Conservation (phyloP, 2,113 vertebrate species). For the Pseudolaguvia tuberculata region DNA sequence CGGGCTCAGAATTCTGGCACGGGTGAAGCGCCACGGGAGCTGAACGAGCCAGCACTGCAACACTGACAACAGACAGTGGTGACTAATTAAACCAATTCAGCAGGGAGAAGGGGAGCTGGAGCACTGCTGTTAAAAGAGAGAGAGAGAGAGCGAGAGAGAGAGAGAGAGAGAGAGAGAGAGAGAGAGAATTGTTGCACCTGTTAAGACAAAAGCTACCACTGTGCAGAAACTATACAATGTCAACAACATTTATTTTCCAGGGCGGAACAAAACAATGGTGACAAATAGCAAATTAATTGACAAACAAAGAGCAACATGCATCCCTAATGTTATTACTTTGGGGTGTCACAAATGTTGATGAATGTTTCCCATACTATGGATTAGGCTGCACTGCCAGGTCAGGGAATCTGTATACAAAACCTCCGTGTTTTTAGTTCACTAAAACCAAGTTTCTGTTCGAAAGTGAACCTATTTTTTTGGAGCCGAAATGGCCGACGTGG, state of each 20-base stretch:
- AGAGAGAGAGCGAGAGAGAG: background rate
- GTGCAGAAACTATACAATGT: constrained; percentile 55
- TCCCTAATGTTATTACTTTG: constrained; percentile 48
- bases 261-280: constrained; percentile 46
- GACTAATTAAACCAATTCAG: constrained; percentile 43
- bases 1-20: constrained; percentile 25
- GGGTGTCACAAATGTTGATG: constrained; percentile 42
- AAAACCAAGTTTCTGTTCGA: too few species aligned
- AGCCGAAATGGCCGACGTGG: too few species aligned
- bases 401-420: constrained; percentile 9
- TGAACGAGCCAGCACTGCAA: constrained; percentile 28
- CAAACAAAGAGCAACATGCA: constrained; percentile 49
- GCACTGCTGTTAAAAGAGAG: constrained; percentile 11
- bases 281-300: constrained; percentile 53
- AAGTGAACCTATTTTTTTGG: too few species aligned
- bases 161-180: background rate
- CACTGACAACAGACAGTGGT: constrained; percentile 44
- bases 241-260: constrained; percentile 60
- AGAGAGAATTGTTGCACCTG: constrained; percentile 58
- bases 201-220: constrained; percentile 60
- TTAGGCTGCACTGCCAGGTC: constrained; percentile 10
- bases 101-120: constrained; percentile 8
- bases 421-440: background rate
- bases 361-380: constrained; percentile 21
- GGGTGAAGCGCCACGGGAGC: constrained; percentile 20